Percentiles rank a stretch among this genome's conserved stretches.
Conservation (phyloP, 2,113 vertebrate genomes). For the Fulica atra region DNA sequence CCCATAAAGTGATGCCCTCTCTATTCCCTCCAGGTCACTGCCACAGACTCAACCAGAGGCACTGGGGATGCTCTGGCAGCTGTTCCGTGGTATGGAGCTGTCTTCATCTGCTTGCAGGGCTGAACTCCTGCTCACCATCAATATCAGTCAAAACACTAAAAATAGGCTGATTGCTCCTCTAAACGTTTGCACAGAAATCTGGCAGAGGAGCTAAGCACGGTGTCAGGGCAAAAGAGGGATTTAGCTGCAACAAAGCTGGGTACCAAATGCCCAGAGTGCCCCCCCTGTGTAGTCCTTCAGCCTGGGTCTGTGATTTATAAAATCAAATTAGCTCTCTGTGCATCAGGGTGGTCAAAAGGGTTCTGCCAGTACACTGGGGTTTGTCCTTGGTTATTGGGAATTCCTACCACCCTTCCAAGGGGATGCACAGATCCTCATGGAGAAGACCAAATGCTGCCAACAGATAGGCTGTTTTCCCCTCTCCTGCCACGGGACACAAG, state of each 20-base stretch:
- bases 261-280: not conserved
- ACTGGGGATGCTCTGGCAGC: not conserved
- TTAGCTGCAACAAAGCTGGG: not conserved
- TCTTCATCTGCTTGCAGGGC: not conserved
- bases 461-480: not conserved
- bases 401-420: not conserved
- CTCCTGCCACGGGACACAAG: fast-evolving
- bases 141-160: not conserved
- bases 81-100: fast-evolving
- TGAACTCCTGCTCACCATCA: not conserved
- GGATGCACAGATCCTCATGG: not conserved
- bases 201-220: not conserved
- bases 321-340: not conserved
- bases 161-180: not conserved
- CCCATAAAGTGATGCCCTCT: fast-evolving
- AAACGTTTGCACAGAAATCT: not conserved
- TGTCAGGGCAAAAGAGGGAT: not conserved
- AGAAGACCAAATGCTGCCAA: fast-evolving
- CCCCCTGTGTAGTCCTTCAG: not conserved
- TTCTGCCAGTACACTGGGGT: not conserved
- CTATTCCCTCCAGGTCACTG: not conserved
- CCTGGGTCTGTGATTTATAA: not conserved
- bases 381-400: not conserved
- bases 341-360: not conserved
- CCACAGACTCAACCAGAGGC: not conserved